Evolutionary conservation across 2,797 vertebrate genomes (phyloP), one percentile per base, ranked within the genome.

Genomic region (Xenentodon cancila): DNA sequence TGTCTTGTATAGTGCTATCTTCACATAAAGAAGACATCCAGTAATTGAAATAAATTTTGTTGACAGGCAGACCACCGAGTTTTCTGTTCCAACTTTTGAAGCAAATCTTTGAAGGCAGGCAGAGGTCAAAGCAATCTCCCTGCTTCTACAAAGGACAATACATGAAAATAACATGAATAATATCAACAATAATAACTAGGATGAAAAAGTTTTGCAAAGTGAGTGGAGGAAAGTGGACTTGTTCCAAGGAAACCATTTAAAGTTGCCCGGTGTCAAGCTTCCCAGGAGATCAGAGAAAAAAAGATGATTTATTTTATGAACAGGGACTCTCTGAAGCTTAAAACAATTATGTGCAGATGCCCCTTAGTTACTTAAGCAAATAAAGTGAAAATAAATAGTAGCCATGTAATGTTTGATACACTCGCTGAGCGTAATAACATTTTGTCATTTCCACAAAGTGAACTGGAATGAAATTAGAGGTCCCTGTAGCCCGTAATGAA

Each of bases 331-430:
- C 89, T 88, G 71, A 84, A 85, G 82, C 81, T 71, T 92, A 92
- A 94, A 93, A 87, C 89, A 92, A 94, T 93, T 93, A 94, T 82
- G 84, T 87, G 62, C 80, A 86, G 89, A 88, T 84, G 82, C 86
- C 89, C 84, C 87, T 73, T 88, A 84, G 91, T 90, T 91, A 92
- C 90, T 92, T 89, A 90, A 84, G 87, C 89, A 91, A 91, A 93
- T 89, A 91, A 89, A 90, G 89, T 82, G 82, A 88, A 92, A 93
- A 94, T 92, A 92, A 93, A 94, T 92, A 93, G 92, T 82, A 74
- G 83, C 89, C 80, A 74, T 88, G 90, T 84, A 89, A 93, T 88
- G 89, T 91, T 92, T 91, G 79, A 92, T 92, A 89, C 91, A 91
- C 87, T 84, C 75, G 75, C 85, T 87, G 86, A 91, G 92, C 84